phyloP scores from a whole-genome alignment of 2,888 invertebrate species.

The Seira musarum region DNA sequence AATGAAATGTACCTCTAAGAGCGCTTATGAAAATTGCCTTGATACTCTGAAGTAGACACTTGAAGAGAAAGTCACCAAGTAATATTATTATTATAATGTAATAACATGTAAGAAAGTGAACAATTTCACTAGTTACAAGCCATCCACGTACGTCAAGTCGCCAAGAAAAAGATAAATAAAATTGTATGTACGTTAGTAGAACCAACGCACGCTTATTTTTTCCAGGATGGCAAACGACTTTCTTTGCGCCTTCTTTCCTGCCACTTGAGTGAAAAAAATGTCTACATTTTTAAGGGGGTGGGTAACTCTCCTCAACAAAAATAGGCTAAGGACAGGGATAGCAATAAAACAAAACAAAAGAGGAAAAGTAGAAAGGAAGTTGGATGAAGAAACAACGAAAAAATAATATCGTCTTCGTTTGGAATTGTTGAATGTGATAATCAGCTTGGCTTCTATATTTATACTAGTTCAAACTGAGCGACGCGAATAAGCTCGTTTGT shows the following conservation, averaged over 20 bases:
- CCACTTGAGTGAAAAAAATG: too few species aligned
- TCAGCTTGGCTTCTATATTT: too few species aligned
- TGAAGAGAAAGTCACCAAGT: background rate
- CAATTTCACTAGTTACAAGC: too few species aligned
- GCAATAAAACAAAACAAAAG: conserved; percentile 27
- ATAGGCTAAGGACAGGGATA: conserved; percentile 45
- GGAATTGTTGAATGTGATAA: conserved; percentile 34
- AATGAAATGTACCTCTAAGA: too few species aligned
- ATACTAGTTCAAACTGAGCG: conserved; percentile 21
- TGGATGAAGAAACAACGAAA: conserved; percentile 12
- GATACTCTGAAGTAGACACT: background rate
- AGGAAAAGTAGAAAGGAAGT: conserved; percentile 13
- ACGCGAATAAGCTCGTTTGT: conserved; percentile 3
- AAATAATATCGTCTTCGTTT: conserved; percentile 10
- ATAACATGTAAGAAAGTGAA: conserved; percentile 13
- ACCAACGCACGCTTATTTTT: conserved; percentile 18
- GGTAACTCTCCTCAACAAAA: conserved; percentile 26
- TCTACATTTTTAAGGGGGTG: too few species aligned
- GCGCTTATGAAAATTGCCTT: conserved; percentile 49
- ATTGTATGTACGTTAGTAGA: background rate
- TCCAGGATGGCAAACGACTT: too few species aligned
- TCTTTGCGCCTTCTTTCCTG: too few species aligned
- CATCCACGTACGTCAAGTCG: too few species aligned
- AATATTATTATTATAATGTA: conserved; percentile 36
- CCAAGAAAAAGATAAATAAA: too few species aligned